Evolutionary conservation across 2,888 invertebrate species (phyloP).

Genomic region (Priocnemis perturbator): DNA sequence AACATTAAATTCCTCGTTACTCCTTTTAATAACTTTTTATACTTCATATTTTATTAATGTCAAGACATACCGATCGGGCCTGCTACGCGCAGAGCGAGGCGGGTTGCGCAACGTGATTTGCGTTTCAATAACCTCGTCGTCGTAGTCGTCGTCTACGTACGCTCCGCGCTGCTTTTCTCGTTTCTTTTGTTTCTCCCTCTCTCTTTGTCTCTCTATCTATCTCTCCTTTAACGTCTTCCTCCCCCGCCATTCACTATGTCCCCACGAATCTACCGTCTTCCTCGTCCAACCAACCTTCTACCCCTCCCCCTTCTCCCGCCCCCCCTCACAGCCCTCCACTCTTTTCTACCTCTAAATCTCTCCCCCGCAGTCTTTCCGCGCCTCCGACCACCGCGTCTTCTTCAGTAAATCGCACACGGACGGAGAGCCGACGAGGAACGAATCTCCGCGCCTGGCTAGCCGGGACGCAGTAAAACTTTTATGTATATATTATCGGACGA

Average conservation of each 20-base stretch:
- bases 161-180: slow-evolving; percentile 34
- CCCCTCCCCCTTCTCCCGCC: slow-evolving; percentile 2
- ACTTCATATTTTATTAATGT: slow-evolving; percentile 72
- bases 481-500: slow-evolving; percentile 69
- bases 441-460: slow-evolving; percentile 33
- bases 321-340: no score
- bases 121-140: slow-evolving; percentile 67
- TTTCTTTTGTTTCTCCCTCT: slow-evolving; percentile 33
- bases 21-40: slow-evolving; percentile 70
- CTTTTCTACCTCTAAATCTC: slow-evolving; percentile 11
- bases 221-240: slow-evolving; percentile 10
- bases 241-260: slow-evolving; percentile 10
- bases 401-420: not conserved
- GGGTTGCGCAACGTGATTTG: slow-evolving; percentile 72
- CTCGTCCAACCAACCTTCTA: slow-evolving; percentile 14
- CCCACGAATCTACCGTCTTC: slow-evolving; percentile 11
- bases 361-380: not conserved
- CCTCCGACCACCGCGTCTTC: not conserved
- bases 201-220: slow-evolving; percentile 25
- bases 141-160: slow-evolving; percentile 40
- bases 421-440: not conserved
- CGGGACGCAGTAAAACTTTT: slow-evolving; percentile 64
- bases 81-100: slow-evolving; percentile 36
- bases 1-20: slow-evolving; percentile 68
- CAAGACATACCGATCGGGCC: slow-evolving; percentile 66